phyloP scores from a whole-genome alignment of 92 coral and sea anemone species.

The Phenganax marumi region DNA sequence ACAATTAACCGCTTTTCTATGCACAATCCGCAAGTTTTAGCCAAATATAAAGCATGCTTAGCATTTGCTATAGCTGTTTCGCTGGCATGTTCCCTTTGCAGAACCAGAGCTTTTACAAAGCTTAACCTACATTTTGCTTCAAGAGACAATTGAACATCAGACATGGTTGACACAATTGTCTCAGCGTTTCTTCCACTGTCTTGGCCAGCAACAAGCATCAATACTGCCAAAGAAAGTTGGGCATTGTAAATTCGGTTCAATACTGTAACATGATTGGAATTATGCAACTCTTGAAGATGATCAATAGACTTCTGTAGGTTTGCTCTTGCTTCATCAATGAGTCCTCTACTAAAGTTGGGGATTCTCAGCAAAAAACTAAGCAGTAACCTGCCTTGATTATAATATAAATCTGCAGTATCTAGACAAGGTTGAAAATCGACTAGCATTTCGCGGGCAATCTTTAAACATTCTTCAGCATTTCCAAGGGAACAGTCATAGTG shows the following conservation, averaged over 20 bases:
- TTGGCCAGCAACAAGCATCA: constrained; percentile 9
- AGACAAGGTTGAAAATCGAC: constrained; percentile 71
- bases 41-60: constrained; percentile 28
- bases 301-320: constrained; percentile 76
- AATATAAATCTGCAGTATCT: constrained; percentile 81
- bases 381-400: constrained; percentile 76
- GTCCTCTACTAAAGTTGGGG: constrained; percentile 57
- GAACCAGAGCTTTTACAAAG: constrained; percentile 19
- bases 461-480: constrained; percentile 88
- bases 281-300: constrained; percentile 37
- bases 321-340: constrained; percentile 70
- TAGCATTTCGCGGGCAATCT: constrained; percentile 77
- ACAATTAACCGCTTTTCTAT: constrained; percentile 24
- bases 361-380: constrained; percentile 74
- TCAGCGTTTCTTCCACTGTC: constrained; percentile 15
- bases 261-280: not conserved
- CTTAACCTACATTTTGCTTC: constrained; percentile 28
- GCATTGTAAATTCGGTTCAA: constrained; percentile 17
- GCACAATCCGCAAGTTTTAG: constrained; percentile 21
- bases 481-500: constrained; percentile 77
- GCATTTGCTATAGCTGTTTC: constrained; percentile 20
- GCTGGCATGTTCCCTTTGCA: not conserved
- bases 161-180: constrained; percentile 6
- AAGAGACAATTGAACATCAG: not conserved
- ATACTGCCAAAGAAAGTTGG: constrained; percentile 17